Evolutionary conservation across 1,140 invertebrate genomes (phyloP).

Genomic region (Zaprionus ghesquierei): DNA sequence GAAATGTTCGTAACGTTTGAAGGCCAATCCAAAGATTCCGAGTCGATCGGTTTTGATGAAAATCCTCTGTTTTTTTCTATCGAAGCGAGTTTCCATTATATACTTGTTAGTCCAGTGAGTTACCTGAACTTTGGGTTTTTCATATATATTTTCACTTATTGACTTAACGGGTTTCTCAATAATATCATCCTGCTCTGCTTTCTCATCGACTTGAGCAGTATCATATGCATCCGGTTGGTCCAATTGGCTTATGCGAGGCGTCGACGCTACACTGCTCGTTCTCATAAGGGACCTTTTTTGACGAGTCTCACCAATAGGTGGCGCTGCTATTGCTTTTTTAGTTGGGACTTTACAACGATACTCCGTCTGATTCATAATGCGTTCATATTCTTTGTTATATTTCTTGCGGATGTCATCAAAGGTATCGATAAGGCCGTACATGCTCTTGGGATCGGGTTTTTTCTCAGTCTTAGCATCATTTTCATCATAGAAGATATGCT

Average conservation of each 20-base stretch:
- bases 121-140: background rate
- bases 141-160: background rate
- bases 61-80: constrained; percentile 33
- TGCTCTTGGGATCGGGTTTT: background rate
- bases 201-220: background rate
- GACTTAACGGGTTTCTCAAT: background rate
- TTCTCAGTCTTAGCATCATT: background rate
- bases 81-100: constrained; percentile 20
- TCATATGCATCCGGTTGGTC: too few relatives aligned
- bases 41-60: constrained; percentile 65
- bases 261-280: too few relatives aligned
- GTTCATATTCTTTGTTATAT: background rate
- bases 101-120: constrained; percentile 66
- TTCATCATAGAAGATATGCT: constrained; percentile 8
- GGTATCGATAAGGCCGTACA: constrained; percentile 38
- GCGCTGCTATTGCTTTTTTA: too few relatives aligned
- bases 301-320: too few relatives aligned
- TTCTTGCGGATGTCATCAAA: constrained; percentile 40
- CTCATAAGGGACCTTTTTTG: too few relatives aligned
- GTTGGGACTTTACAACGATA: background rate
- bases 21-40: constrained; percentile 71
- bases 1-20: constrained; percentile 74
- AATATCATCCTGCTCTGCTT: background rate
- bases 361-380: constrained; percentile 23
- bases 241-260: too few relatives aligned